Conservation (phyloP, 2,113 vertebrate genomes). For the Forbesichthys papilliferus region DNA sequence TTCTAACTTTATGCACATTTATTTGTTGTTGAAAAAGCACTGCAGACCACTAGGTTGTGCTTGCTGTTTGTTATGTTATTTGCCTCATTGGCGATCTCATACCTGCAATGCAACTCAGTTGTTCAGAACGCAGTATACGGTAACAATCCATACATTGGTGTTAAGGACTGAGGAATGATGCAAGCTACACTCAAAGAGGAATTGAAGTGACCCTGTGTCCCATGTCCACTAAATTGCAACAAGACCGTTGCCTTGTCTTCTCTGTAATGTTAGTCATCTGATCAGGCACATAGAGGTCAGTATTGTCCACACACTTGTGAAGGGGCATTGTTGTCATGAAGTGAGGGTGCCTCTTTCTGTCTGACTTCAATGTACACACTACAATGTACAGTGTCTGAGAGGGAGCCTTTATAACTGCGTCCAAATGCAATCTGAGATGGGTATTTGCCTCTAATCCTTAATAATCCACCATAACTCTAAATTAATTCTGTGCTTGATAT, state of each 20-base stretch:
- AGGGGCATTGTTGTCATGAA: conserved; percentile 68
- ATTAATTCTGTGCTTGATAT: not conserved
- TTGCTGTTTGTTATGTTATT: no score
- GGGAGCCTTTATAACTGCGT: not conserved
- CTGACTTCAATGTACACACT: conserved; percentile 32
- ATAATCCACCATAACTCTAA: not conserved
- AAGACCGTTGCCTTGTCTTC: conserved; percentile 74
- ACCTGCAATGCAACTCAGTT: no score
- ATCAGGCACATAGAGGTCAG: conserved; percentile 72
- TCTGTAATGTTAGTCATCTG: conserved; percentile 78
- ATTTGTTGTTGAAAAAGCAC: no score
- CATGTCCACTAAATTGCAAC: conserved; percentile 57
- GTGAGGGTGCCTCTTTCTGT: conserved; percentile 60
- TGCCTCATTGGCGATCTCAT: not conserved
- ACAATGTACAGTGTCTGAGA: conserved; percentile 37
- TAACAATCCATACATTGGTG: conserved; percentile 34
- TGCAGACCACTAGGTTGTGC: no score
- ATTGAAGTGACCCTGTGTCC: conserved; percentile 63
- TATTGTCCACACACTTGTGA: conserved; percentile 73
- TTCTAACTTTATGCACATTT: not conserved
- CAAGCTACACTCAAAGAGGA: conserved; percentile 50
- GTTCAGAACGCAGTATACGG: not conserved
- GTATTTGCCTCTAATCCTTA: not conserved
- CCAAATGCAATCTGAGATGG: not conserved
- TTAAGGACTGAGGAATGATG: conserved; percentile 48